Conservation (phyloP, 2,888 invertebrate genomes). For the Petrophora chlorosata region DNA sequence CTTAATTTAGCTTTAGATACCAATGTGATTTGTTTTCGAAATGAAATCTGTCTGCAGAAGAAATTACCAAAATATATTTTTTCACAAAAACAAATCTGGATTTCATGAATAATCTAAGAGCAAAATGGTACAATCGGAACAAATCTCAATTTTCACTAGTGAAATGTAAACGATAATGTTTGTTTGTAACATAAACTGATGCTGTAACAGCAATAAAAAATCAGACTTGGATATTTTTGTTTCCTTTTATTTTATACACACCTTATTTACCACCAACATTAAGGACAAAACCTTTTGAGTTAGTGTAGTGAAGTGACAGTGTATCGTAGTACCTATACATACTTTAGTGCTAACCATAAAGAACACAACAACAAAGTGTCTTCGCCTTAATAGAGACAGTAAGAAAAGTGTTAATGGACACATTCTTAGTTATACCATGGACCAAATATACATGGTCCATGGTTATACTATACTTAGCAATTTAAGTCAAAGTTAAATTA, state of each 20-base stretch:
- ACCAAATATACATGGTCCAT: too few species aligned
- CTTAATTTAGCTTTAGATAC: constrained; percentile 71
- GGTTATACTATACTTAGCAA: too few species aligned
- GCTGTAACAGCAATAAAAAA: constrained; percentile 83
- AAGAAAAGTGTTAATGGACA: too few species aligned
- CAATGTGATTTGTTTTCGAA: constrained; percentile 47
- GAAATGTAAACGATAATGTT: constrained; percentile 75
- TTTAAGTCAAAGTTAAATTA: too few species aligned
- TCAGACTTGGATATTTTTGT: constrained; percentile 67
- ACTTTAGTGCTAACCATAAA: too few species aligned
- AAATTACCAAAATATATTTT: constrained; percentile 48
- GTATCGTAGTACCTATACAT: too few species aligned
- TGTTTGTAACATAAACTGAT: constrained; percentile 78
- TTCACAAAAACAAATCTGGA: constrained; percentile 43
- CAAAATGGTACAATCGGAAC: constrained; percentile 62
- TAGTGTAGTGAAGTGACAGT: too few species aligned
- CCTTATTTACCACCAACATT: not conserved
- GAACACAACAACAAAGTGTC: too few species aligned
- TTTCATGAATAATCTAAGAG: constrained; percentile 40
- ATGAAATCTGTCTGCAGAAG: constrained; percentile 37
- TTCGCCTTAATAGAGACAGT: too few species aligned
- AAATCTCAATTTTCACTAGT: constrained; percentile 73
- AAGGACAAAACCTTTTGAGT: too few species aligned
- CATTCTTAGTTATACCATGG: too few species aligned
- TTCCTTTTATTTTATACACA: constrained; percentile 44